Conservation (phyloP, 2,113 vertebrate species). For the Vireo altiloquus region DNA sequence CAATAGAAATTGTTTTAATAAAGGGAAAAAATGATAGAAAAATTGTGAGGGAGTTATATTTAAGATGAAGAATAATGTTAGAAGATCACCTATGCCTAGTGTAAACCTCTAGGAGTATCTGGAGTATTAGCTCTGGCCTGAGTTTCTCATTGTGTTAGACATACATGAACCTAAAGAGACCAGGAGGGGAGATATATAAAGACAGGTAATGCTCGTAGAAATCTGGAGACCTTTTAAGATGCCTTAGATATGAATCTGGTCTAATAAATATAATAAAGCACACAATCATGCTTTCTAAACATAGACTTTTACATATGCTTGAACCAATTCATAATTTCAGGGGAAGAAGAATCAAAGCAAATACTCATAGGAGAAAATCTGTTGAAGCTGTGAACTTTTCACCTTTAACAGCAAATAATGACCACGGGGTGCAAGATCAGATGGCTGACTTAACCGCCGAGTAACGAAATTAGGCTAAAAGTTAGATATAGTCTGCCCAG, state of each 20-base stretch:
- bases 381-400: slow-evolving; percentile 42
- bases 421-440: slow-evolving; percentile 29
- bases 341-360: slow-evolving; percentile 1
- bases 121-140: not conserved
- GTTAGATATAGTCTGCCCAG: slow-evolving; percentile 33
- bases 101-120: not conserved
- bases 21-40: not conserved
- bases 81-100: not conserved
- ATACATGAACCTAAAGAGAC: not conserved
- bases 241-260: not conserved
- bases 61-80: not conserved
- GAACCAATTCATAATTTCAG: not conserved
- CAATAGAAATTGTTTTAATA: not conserved
- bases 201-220: not conserved
- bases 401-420: slow-evolving; percentile 37
- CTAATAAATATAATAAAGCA: not conserved
- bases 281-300: not conserved
- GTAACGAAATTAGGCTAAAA: slow-evolving; percentile 53
- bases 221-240: not conserved
- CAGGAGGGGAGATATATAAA: not conserved
- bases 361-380: not conserved
- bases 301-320: not conserved
- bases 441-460: not conserved
- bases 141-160: not conserved
- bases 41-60: not conserved